Base-by-base conservation (phyloP, 2,797 vertebrate genomes). In the Nasua narica region DNA sequence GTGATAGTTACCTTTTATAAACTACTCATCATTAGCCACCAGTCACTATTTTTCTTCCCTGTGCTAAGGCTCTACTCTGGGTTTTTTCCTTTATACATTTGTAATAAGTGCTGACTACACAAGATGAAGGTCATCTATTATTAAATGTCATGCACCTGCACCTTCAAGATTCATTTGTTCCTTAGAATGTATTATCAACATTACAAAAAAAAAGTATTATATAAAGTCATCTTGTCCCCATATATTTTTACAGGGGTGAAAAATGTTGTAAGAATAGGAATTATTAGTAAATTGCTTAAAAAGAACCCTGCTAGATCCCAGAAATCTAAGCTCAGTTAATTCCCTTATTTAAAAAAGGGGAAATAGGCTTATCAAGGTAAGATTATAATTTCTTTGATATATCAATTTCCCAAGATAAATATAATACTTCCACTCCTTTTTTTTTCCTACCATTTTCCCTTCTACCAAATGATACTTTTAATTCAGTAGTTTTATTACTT, bases 341-440 rank as follows among this genome's bases (percentile, higher is more conserved):
- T 29, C 9, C 29, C 2, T 72, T 70, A 93, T 67, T 92, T 84
- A 77, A 93, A 97, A 96, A 15, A 2, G 58, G 58, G 10, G 6
- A 87, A 86, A 40, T 35, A 50, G 62, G 43, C 4, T 46, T 88
- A 82, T n/a, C 18, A 58, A 69, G 58, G 35, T 77, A 87, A 95
- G 29, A 88, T 90, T 43, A 27, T 52, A 88, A 82, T 81, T 82
- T 72, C 29, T 79, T 69, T 50, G 74, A 91, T 37, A n/a, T 27
- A 82, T 87, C 56, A 37, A n/a, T 56, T 91, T 88, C 67, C 67
- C 69, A 25, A 90, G 87, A 84, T 37, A 91, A 88, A 94, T 37
- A 37, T 56, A 84, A 74, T 8, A 50, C n/a, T 23, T 67, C 15
- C 54, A 50, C 54, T 35, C 37, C 37, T 85, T 32, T 69, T 84